Evolutionary conservation across 2,888 invertebrate species (phyloP).

Genomic region (Deladenus siricidicola): DNA sequence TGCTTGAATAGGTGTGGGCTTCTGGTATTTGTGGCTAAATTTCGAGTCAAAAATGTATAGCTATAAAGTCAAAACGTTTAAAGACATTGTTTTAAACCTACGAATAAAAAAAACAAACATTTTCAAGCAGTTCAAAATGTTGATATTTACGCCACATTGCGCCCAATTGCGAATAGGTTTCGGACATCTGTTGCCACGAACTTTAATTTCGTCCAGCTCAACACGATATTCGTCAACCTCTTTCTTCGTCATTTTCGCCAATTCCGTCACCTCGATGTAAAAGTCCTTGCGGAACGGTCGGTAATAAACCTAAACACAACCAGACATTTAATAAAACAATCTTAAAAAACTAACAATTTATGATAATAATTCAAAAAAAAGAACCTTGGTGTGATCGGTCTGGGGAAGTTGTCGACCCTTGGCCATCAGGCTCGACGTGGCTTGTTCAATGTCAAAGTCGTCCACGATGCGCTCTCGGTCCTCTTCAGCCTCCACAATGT

Average conservation of each 20-base stretch:
- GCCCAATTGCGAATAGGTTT: slow-evolving; percentile 91
- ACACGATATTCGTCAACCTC: slow-evolving; percentile 57
- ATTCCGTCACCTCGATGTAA: slow-evolving; percentile 89
- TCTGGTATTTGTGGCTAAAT: slow-evolving; percentile 67
- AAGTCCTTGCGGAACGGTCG: slow-evolving; percentile 84
- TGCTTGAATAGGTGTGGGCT: slow-evolving; percentile 95
- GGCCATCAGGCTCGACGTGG: slow-evolving; percentile 45
- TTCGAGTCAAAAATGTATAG: neutral
- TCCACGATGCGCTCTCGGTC: slow-evolving; percentile 66
- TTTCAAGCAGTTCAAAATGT: slow-evolving; percentile 82
- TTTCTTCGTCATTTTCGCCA: slow-evolving; percentile 78
- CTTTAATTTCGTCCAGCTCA: slow-evolving; percentile 87
- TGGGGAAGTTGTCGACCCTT: slow-evolving; percentile 61
- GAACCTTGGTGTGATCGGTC: slow-evolving; percentile 72
- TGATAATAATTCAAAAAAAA: neutral
- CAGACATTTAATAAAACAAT: neutral
- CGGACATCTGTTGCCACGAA: slow-evolving; percentile 87
- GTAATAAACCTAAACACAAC: slow-evolving; percentile 65
- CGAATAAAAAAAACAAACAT: slow-evolving; percentile 56
- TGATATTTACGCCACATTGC: slow-evolving; percentile 92
- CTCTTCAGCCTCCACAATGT: slow-evolving; percentile 96
- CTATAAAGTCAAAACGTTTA: neutral
- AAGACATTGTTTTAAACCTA: neutral
- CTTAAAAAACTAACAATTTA: neutral
- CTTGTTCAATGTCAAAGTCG: slow-evolving; percentile 47